Evolutionary conservation across 1,140 invertebrate species (phyloP), one percentile per base, ranked within the genome.

Genomic region (Polyergus mexicanus): DNA sequence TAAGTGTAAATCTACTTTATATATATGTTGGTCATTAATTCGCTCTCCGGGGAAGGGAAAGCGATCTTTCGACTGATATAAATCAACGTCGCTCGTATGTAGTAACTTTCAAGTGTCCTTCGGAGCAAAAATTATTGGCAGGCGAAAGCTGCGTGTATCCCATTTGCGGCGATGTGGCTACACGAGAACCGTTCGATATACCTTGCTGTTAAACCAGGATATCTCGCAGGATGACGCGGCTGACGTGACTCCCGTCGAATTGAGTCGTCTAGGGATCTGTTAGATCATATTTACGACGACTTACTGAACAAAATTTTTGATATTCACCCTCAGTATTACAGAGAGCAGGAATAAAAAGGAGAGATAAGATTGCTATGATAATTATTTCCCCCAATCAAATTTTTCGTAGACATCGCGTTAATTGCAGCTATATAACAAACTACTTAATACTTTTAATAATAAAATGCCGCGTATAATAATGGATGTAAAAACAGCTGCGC

Each of bases 241-340:
- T 44, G 63, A 38, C 51, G 41, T 69, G 32, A 54, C 38, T 41
- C 11, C 56, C 51, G 22, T 84, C 58, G 60, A 76, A 22, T 51
- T 5, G 54, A 54, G 44, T 71, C 8, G 22, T 83, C 22, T 54
- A 28, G 16, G 32, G 58, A 60, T 28, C 71, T 76, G 28, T 88
- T 81, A 81, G 47, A 44, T 56, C n/a, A 88, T 69, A 65, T 86
- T 71, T 86, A 71, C 47, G 47, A n/a, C 56, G 63, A 32, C 51
- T 75, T 41, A 35, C 13, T n/a, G 7, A 10, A n/a, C 28, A 11
- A 11, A 11, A 62, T 51, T 51, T 51, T 51, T 4, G 13, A 51
- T 51, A 51, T 51, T 19, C 13, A 60, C 54, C 56, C 32, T 72
- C 66, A 25, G 44, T 63, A 25, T 74, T 19, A 38, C 16, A 8